A percentile compares a stretch with the other conserved stretches of the same genome.
Conservation (phyloP, 2,797 vertebrate species). For the Philypnodon macrostomus region DNA sequence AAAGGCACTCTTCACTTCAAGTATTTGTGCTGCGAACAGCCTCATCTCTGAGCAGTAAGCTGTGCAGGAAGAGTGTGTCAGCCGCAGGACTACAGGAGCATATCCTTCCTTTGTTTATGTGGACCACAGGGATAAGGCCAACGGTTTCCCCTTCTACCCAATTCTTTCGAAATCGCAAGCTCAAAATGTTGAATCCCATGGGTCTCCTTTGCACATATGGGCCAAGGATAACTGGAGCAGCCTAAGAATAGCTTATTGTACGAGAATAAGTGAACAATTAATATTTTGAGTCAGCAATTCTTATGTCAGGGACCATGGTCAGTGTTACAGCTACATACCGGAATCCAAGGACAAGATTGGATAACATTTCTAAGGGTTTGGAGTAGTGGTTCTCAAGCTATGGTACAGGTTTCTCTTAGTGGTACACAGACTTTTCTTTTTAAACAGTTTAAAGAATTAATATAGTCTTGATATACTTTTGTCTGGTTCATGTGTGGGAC, state of each 20-base stretch:
- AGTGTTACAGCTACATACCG: slow-evolving; percentile 18
- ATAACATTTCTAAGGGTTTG: too few relatives aligned
- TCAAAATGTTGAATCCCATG: slow-evolving; percentile 17
- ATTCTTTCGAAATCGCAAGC: slow-evolving; percentile 4
- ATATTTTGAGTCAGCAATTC: slow-evolving; percentile 6
- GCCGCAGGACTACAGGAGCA: slow-evolving; percentile 28
- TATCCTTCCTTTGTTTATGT: slow-evolving; percentile 69
- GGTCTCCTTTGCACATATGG: slow-evolving; percentile 13
- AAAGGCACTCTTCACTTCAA: slow-evolving; percentile 8
- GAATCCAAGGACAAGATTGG: slow-evolving; percentile 12
- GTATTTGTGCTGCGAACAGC: slow-evolving; percentile 23
- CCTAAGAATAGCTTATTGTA: slow-evolving; percentile 24
- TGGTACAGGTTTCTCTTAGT: too few relatives aligned
- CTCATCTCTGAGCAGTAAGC: slow-evolving; percentile 38
- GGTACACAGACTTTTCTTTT: too few relatives aligned
- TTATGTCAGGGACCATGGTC: slow-evolving; percentile 27
- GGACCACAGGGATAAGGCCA: slow-evolving; percentile 20
- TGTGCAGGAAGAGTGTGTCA: slow-evolving; percentile 52
- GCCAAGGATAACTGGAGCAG: slow-evolving; percentile 16
- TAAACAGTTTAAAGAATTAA: too few relatives aligned
- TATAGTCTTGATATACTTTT: too few relatives aligned
- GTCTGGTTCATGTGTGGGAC: too few relatives aligned
- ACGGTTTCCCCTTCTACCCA: slow-evolving; percentile 21
- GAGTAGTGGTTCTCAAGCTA: too few relatives aligned
- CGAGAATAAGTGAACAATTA: slow-evolving; percentile 10